phyloP scores from a whole-genome alignment of 2,113 vertebrate genomes.

The Thermophis baileyi region DNA sequence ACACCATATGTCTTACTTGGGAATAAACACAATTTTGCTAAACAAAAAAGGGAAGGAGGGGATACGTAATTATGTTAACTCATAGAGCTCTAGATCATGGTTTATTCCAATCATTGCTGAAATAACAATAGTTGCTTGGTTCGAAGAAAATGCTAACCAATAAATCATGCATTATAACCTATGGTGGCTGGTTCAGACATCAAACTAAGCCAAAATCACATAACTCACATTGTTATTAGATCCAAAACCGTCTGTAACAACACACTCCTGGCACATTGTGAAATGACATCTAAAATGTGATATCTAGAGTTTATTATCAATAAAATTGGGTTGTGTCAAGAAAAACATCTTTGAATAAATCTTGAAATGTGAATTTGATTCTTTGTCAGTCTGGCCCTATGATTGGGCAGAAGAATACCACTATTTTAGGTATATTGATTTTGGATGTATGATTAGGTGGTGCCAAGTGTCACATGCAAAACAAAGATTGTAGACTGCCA shows the following conservation, averaged over 20 bases:
- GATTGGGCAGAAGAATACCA: not conserved
- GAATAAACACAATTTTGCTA: not conserved
- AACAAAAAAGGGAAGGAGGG: not conserved
- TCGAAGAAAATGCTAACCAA: not conserved
- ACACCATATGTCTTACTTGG: not conserved
- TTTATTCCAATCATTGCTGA: not conserved
- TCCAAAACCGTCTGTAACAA: not conserved
- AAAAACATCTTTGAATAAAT: not conserved
- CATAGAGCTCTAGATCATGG: not conserved
- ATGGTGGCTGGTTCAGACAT: not conserved
- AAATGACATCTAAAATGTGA: not conserved
- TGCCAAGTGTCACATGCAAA: not conserved
- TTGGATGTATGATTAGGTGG: not conserved
- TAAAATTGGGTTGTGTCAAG: not conserved
- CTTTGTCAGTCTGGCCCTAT: not conserved
- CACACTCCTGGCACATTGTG: not conserved
- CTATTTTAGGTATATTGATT: not conserved
- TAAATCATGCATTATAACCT: not conserved
- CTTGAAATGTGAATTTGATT: not conserved
- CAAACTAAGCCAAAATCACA: not conserved
- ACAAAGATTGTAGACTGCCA: not conserved
- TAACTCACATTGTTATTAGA: not conserved
- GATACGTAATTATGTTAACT: not conserved
- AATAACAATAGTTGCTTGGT: not conserved
- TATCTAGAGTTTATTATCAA: not conserved